Evolutionary conservation across 2,888 invertebrate species (phyloP).

Genomic region (Drosophila gaucha): DNA sequence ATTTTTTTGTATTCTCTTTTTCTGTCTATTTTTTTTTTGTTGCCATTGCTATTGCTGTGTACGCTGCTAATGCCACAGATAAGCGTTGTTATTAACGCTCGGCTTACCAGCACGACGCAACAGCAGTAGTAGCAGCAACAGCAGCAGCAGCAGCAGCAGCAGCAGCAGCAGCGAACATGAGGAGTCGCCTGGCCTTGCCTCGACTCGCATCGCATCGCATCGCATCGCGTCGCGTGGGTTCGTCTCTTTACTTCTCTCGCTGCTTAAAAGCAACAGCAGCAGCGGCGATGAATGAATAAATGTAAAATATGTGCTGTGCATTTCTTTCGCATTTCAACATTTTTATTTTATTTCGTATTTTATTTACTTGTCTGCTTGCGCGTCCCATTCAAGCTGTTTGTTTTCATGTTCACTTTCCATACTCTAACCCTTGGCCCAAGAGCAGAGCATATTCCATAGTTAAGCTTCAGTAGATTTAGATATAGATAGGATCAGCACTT

Average conservation of each 20-base stretch:
- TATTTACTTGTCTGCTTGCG: slow-evolving; percentile 64
- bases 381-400: slow-evolving; percentile 36
- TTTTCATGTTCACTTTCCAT: slow-evolving; percentile 18
- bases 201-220: no score
- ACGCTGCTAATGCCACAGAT: slow-evolving; percentile 78
- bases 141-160: neutral
- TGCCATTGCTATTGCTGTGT: slow-evolving; percentile 52
- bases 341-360: slow-evolving; percentile 69
- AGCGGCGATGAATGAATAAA: slow-evolving; percentile 69
- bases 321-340: slow-evolving; percentile 78
- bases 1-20: slow-evolving; percentile 1
- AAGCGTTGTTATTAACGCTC: slow-evolving; percentile 82
- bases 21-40: slow-evolving; percentile 4
- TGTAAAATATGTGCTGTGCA: slow-evolving; percentile 78
- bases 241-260: slow-evolving; percentile 22
- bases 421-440: slow-evolving; percentile 15
- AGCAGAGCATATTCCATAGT: neutral
- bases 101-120: slow-evolving; percentile 69
- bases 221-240: neutral
- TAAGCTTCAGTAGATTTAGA: slow-evolving; percentile 23
- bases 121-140: slow-evolving; percentile 33
- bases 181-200: slow-evolving; percentile 2
- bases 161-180: slow-evolving; percentile 9
- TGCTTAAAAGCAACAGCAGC: slow-evolving; percentile 43
- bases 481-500: slow-evolving; percentile 15